These are phyloP conservation scores for Lucinisca nassula DNA, from an alignment of 2,888 invertebrate genomes.

Conservation along the genomic window DNA sequence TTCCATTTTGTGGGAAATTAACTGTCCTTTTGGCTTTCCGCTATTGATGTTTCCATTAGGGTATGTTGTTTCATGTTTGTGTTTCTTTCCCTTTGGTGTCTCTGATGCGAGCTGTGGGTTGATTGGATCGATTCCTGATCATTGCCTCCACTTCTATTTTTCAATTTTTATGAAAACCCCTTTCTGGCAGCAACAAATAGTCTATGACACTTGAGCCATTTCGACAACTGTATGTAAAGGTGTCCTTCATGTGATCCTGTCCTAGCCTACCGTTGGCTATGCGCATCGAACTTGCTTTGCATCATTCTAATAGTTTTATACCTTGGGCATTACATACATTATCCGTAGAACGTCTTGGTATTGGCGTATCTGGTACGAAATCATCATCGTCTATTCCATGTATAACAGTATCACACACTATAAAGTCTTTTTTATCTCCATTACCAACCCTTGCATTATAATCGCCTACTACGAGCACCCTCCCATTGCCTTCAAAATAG, in stretches of 20 bases:
- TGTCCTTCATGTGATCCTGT: background rate
- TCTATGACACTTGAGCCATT: background rate
- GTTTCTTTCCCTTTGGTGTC: no score
- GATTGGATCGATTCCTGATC: no score
- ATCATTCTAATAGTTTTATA: background rate
- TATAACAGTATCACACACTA: no score
- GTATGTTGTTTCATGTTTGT: no score
- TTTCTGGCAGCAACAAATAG: background rate
- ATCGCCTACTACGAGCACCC: background rate
- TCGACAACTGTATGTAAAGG: background rate
- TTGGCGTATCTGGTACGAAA: background rate
- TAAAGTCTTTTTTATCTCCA: background rate
- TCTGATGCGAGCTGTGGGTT: no score
- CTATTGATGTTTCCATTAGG: no score
- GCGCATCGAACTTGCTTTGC: background rate
- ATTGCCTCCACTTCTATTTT: no score
- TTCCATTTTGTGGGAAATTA: background rate
- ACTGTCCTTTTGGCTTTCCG: no score
- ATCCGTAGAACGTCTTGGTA: background rate
- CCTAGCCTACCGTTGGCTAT: background rate
- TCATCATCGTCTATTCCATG: background rate
- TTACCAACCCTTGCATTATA: background rate
- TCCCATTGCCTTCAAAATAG: background rate
- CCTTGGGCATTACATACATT: background rate
- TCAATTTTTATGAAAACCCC: no score